Evolutionary conservation across 2,797 vertebrate species (phyloP).

Genomic region (Pangasius djambal): DNA sequence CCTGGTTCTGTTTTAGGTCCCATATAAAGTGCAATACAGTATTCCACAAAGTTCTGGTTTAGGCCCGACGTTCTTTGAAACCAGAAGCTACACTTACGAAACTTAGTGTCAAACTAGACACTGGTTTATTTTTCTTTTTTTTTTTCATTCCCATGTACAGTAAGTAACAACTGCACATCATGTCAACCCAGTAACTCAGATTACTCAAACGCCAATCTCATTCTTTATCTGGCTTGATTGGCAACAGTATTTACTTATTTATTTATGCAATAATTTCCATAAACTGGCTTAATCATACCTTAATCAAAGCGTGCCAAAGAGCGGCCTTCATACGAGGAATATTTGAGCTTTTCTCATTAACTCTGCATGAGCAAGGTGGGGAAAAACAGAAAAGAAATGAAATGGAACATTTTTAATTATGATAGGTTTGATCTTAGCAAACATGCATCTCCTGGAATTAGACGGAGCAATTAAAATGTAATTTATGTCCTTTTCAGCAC

Average conservation of each 20-base stretch:
- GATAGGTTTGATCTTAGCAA: constrained; percentile 60
- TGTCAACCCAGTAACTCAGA: background rate
- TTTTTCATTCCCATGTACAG: no score
- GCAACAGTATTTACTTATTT: constrained; percentile 12
- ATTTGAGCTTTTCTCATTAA: constrained; percentile 56
- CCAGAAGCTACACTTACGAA: background rate
- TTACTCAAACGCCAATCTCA: background rate
- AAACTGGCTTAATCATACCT: constrained; percentile 53
- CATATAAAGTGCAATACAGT: background rate
- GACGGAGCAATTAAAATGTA: constrained; percentile 62
- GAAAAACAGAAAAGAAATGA: constrained; percentile 51
- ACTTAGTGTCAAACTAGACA: background rate
- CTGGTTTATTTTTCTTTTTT: background rate
- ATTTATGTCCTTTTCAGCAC: constrained; percentile 58
- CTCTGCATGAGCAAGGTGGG: constrained; percentile 19
- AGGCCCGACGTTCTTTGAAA: background rate
- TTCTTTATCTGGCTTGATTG: constrained; percentile 2
- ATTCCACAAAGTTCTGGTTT: background rate
- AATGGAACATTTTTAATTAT: constrained; percentile 62
- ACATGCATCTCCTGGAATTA: constrained; percentile 59
- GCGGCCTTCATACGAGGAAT: constrained; percentile 43
- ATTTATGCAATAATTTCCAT: constrained; percentile 36
- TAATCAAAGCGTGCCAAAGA: constrained; percentile 49
- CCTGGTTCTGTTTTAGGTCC: background rate
- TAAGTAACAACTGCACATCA: background rate